phyloP scores from a whole-genome alignment of 2,113 vertebrate species.

The Dolichotis patagonum region DNA sequence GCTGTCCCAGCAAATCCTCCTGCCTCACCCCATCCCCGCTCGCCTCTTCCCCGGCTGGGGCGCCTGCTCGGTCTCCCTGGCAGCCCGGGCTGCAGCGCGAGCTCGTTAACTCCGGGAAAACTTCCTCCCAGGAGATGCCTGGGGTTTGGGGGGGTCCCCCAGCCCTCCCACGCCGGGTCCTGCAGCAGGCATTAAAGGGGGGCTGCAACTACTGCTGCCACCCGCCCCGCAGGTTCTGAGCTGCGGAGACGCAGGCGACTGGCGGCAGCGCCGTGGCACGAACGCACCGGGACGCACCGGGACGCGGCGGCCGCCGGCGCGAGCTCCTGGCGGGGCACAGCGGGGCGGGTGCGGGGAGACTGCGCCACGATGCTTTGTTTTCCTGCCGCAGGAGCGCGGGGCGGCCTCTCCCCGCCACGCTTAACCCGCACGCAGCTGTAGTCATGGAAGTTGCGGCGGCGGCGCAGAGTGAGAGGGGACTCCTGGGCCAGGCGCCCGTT shows the following conservation, averaged over 20 bases:
- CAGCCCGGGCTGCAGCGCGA: slow-evolving; percentile 61
- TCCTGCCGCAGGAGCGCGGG: slow-evolving; percentile 25
- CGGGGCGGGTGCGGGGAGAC: not conserved
- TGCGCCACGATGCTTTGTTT: slow-evolving; percentile 47
- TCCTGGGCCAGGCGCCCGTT: not conserved
- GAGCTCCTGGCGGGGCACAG: not conserved
- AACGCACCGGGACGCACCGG: not conserved
- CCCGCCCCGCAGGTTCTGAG: slow-evolving; percentile 7
- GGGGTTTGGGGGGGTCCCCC: slow-evolving; percentile 46
- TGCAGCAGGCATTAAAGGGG: not conserved
- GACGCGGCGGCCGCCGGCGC: not conserved
- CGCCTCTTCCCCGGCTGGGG: slow-evolving; percentile 67
- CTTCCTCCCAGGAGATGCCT: slow-evolving; percentile 64
- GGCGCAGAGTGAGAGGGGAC: not conserved
- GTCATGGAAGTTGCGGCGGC: slow-evolving; percentile 67
- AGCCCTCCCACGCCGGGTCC: not conserved
- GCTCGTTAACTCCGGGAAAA: slow-evolving; percentile 70
- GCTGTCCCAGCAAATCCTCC: slow-evolving; percentile 69
- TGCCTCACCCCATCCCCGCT: slow-evolving; percentile 67
- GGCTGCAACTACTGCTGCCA: not conserved
- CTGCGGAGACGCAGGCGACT: not conserved
- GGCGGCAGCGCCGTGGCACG: not conserved
- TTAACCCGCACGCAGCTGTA: slow-evolving; percentile 49
- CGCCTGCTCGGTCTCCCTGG: slow-evolving; percentile 56
- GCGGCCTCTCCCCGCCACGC: not conserved